Evolutionary conservation across 2,888 invertebrate species (phyloP), one percentile per base, ranked within the genome.

Genomic region (Drosophila infuscata): DNA sequence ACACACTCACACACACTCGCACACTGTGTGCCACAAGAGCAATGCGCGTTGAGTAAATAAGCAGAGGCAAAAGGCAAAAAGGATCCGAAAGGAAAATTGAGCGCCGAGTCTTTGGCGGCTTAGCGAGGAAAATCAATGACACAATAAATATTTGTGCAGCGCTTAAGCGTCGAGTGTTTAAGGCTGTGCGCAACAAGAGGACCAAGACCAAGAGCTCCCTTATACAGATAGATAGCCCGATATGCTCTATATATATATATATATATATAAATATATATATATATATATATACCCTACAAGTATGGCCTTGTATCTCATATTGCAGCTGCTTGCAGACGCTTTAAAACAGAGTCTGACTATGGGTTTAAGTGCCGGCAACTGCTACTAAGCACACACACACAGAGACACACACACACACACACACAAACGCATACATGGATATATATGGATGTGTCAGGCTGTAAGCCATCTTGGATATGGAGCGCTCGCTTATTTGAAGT

Each of bases 111-210:
- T 67, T 67, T 78, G 79, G 78, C 83, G 90, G 88, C 90, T 86
- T 83, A 86, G 82, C 87, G 84, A 80, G 81, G 81, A 82, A 90
- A 89, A 89, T 89, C 89, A 89, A 89, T 89, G 89, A 84, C 89
- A 88, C 82, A 84, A 87, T 89, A 89, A 89, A 89, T 89, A 90
- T 90, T 89, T 90, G 90, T 82, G 76, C 81, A 81, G 77, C 80
- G 79, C 89, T 89, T 85, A 88, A 88, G 85, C 74, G 61, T 73
- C 36, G 79, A 85, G 85, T 83, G 88, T 85, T 88, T 82, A 84
- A 84, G 79, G 78, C 75, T 74, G 77, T 64, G 71, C 51, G 68
- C 80, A 82, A 82, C 78, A 80, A 81, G 74, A 84, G 63, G 56
- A 64, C 74, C 59, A 60, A 49, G n/a, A n/a, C n/a, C n/a, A n/a